Percentiles rank a stretch among this genome's conserved stretches.
These are phyloP conservation scores for Tyria jacobaeae DNA, from an alignment of 2,888 invertebrate species.

Conservation along the genomic window DNA sequence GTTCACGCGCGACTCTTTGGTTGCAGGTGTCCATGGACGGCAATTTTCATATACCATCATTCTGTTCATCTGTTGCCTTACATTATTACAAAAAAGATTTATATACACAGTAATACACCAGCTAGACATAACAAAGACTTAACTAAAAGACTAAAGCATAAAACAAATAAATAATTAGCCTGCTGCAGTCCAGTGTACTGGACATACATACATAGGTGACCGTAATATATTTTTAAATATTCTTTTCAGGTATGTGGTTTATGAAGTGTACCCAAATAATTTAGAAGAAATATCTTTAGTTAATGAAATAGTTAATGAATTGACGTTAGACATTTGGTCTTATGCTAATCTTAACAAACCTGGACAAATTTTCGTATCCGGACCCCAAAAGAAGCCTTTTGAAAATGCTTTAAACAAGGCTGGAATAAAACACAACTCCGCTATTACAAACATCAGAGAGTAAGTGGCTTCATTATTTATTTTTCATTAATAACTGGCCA, in stretches of 20 bases:
- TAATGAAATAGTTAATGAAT: slow-evolving; percentile 48
- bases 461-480: slow-evolving; percentile 48
- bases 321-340: slow-evolving; percentile 64
- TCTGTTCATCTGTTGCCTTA: too few relatives aligned
- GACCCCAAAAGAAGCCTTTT: slow-evolving; percentile 50
- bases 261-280: slow-evolving; percentile 58
- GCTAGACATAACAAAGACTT: too few relatives aligned
- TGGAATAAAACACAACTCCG: slow-evolving; percentile 55
- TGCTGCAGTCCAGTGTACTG: neutral
- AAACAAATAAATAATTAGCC: too few relatives aligned
- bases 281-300: slow-evolving; percentile 55
- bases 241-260: slow-evolving; percentile 62
- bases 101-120: too few relatives aligned
- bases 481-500: neutral
- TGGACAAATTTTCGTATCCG: slow-evolving; percentile 62
- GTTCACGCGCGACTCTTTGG: too few relatives aligned
- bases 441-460: slow-evolving; percentile 67
- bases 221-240: neutral
- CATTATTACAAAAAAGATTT: too few relatives aligned
- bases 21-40: too few relatives aligned
- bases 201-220: neutral
- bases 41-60: too few relatives aligned
- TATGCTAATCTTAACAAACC: slow-evolving; percentile 54
- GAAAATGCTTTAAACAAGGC: slow-evolving; percentile 49
- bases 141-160: too few relatives aligned